These are phyloP conservation scores for Microplitis demolitor DNA, from an alignment of 1,140 invertebrate genomes.

Conservation along the genomic window DNA sequence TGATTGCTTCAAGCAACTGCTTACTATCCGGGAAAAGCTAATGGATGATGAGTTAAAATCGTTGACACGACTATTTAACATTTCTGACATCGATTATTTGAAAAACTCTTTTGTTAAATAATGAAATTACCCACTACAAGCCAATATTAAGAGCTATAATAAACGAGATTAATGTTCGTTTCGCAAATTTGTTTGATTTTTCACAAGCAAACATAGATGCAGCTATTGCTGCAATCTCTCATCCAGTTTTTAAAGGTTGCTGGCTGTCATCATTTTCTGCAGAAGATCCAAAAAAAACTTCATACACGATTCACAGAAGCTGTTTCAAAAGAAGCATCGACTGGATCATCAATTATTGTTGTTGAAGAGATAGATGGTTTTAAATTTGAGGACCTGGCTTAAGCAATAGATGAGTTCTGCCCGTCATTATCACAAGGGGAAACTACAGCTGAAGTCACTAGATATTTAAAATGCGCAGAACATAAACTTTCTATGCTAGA, in stretches of 20 bases:
- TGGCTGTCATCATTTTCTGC: constrained; percentile 1
- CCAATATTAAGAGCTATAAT: not conserved
- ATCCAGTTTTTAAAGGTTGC: constrained; percentile 2
- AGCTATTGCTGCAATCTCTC: constrained; percentile 1
- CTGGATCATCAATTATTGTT: not conserved
- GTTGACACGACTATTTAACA: not conserved
- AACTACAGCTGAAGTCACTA: not conserved
- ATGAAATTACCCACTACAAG: not conserved
- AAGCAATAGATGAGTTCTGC: constrained; percentile 1
- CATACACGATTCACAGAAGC: not conserved
- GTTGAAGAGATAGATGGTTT: not conserved
- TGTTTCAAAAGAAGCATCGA: not conserved
- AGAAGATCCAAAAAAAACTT: not conserved
- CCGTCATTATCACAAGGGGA: constrained; percentile 15
- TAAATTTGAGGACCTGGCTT: not conserved
- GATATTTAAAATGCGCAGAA: not conserved
- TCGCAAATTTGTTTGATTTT: not conserved
- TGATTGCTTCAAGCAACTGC: constrained; percentile 26
- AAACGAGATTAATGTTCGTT: not conserved
- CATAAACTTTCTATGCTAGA: not conserved
- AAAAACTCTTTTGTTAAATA: not conserved
- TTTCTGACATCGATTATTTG: constrained; percentile 18
- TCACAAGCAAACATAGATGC: not conserved
- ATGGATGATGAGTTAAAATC: not conserved
- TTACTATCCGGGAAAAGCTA: constrained; percentile 16